phyloP scores from a whole-genome alignment of 2,888 invertebrate species.

The Rhorus exstirpatorius region DNA sequence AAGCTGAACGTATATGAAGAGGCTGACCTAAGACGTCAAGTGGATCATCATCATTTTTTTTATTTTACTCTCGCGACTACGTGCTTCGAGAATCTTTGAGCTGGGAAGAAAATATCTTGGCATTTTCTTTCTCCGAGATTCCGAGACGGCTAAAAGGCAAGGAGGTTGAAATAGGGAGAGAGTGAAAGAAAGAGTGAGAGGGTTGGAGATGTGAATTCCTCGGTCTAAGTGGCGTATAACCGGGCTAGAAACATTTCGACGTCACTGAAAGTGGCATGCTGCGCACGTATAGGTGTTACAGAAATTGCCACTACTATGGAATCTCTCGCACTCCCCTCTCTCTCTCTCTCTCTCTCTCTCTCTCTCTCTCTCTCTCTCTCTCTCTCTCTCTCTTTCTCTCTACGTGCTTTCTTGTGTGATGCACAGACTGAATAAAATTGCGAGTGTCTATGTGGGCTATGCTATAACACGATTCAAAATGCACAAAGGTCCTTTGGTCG shows the following conservation, averaged over 20 bases:
- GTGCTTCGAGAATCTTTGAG: conserved; percentile 68
- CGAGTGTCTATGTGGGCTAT: conserved; percentile 8
- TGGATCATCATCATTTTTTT: conserved; percentile 56
- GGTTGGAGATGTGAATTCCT: conserved; percentile 46
- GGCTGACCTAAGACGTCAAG: conserved; percentile 58
- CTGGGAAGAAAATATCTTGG: conserved; percentile 71
- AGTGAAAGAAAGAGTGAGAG: conserved; percentile 13
- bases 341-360: no score
- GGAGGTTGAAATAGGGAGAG: conserved; percentile 29
- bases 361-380: conserved; percentile 12
- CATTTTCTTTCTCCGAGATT: conserved; percentile 41
- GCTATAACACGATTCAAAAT: conserved; percentile 58
- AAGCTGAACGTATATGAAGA: conserved; percentile 51
- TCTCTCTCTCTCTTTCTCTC: neutral
- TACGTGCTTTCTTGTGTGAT: neutral
- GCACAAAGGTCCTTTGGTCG: conserved; percentile 65
- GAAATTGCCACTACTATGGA: conserved; percentile 2
- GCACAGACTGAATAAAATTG: conserved; percentile 12
- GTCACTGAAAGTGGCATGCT: conserved; percentile 19
- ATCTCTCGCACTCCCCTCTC: no score
- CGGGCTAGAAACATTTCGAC: conserved; percentile 55
- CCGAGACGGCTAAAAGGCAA: conserved; percentile 49
- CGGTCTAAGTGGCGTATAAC: conserved; percentile 50
- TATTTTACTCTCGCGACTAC: conserved; percentile 64
- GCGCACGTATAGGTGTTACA: neutral